Conservation (phyloP, 2,113 vertebrate species). For the Synodontis membranacea region DNA sequence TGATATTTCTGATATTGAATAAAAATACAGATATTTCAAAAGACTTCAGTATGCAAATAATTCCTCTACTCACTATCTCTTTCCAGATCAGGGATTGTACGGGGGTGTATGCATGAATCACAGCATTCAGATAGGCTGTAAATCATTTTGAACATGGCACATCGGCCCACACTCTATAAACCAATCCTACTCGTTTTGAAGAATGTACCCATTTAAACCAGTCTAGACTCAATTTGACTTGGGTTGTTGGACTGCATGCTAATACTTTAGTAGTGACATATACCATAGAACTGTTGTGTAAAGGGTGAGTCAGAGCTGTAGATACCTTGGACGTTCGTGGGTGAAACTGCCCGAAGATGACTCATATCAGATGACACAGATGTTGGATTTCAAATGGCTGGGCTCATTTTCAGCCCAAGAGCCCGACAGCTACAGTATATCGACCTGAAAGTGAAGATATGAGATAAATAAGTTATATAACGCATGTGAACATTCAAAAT, state of each 20-base stretch:
- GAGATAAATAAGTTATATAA: neutral
- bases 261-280: neutral
- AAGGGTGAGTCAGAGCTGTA: neutral
- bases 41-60: neutral
- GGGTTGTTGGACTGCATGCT: neutral
- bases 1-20: no score
- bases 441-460: neutral
- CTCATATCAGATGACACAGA: conserved; percentile 23
- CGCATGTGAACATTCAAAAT: neutral
- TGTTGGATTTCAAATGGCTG: neutral
- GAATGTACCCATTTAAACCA: neutral
- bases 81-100: neutral
- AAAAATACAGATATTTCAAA: neutral
- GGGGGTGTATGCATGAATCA: conserved; percentile 1
- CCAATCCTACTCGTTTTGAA: neutral
- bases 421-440: neutral
- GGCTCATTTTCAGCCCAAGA: conserved; percentile 4
- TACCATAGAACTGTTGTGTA: neutral
- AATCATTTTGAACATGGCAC: conserved; percentile 12
- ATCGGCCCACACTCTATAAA: conserved; percentile 2
- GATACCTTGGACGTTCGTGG: neutral
- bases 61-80: neutral
- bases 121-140: neutral
- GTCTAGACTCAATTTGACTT: neutral
- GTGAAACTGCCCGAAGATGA: conserved; percentile 2